Evolutionary conservation across 2,113 vertebrate species (phyloP).

Genomic region (Vidua macroura): DNA sequence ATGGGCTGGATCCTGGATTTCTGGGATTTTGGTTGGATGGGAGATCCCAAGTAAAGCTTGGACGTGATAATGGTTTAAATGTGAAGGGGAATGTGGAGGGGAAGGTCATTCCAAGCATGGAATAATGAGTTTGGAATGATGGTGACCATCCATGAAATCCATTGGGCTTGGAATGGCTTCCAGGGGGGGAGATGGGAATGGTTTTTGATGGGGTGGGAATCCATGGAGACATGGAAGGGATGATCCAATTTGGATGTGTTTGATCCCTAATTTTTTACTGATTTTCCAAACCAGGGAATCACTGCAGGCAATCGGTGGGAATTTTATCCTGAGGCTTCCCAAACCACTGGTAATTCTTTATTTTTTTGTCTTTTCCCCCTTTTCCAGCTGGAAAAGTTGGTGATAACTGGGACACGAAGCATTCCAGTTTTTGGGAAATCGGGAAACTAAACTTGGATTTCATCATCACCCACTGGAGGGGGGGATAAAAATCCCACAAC

Average conservation of each 20-base stretch:
- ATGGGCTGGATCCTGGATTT: neutral
- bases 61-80: neutral
- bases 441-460: neutral
- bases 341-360: neutral
- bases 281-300: neutral
- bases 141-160: neutral
- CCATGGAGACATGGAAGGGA: neutral
- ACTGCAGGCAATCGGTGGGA: neutral
- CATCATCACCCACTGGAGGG: neutral
- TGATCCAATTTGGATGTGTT: neutral
- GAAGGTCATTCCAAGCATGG: neutral
- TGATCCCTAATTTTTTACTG: neutral
- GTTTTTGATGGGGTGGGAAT: neutral
- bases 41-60: neutral
- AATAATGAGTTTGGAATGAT: neutral
- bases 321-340: neutral
- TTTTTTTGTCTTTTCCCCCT: accelerated
- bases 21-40: neutral
- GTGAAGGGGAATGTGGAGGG: neutral
- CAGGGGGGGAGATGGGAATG: neutral
- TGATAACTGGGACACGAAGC: neutral
- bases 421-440: neutral
- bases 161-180: neutral
- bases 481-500: neutral
- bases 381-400: neutral